These are phyloP conservation scores for Centropus unirufus DNA, from an alignment of 2,113 vertebrate species.

Conservation along the genomic window DNA sequence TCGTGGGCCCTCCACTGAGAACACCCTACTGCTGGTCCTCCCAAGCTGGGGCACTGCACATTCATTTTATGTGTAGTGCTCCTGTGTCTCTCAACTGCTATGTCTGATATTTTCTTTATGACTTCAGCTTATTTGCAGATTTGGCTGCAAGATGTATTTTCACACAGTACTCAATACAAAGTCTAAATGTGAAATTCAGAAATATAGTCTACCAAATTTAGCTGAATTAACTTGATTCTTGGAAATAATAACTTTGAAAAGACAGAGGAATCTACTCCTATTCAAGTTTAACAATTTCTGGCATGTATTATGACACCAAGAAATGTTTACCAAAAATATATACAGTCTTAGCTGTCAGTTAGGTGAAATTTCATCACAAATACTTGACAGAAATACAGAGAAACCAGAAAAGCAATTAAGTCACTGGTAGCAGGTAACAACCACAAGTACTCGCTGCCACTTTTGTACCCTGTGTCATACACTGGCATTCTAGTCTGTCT, in stretches of 20 bases:
- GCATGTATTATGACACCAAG: background rate
- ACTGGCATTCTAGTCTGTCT: background rate
- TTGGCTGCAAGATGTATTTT: conserved; percentile 59
- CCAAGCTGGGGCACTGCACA: background rate
- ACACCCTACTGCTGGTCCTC: background rate
- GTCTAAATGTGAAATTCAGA: conserved; percentile 2
- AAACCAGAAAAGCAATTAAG: background rate
- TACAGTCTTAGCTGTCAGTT: background rate
- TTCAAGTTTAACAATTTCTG: background rate
- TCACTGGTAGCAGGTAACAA: background rate
- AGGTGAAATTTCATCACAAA: background rate
- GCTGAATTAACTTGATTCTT: background rate
- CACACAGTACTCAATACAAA: conserved; percentile 43
- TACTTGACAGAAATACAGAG: background rate
- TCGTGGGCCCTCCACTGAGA: conserved; percentile 21
- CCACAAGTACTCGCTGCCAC: background rate
- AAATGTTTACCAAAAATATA: background rate
- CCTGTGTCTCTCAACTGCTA: conserved; percentile 47
- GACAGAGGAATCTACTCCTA: background rate
- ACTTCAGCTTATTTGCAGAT: conserved; percentile 66
- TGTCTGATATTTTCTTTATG: conserved; percentile 67
- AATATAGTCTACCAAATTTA: background rate
- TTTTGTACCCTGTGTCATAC: accelerated
- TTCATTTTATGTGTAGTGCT: conserved; percentile 34
- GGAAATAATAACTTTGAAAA: background rate